Percentiles rank a stretch among this genome's conserved stretches.
These are phyloP conservation scores for Muntiacus reevesi DNA, from an alignment of 2,113 vertebrate species.

Conservation along the genomic window DNA sequence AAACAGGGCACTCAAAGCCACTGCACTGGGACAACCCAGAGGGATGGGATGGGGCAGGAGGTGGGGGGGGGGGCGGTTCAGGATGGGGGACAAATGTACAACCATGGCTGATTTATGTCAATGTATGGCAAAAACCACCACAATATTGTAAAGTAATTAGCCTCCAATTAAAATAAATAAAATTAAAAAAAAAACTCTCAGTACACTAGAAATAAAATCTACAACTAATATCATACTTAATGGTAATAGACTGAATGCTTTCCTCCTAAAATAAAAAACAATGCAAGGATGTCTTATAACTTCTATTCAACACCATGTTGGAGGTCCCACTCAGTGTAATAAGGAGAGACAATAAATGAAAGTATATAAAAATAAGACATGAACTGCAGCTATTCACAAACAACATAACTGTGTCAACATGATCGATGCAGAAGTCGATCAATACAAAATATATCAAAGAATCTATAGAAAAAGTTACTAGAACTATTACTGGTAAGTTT, in stretches of 20 bases:
- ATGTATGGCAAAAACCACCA: not conserved
- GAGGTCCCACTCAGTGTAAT: not conserved
- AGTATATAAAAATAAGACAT: not conserved
- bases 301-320: not conserved
- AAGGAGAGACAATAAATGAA: not conserved
- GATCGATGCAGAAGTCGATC: not conserved
- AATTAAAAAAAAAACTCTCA: not conserved
- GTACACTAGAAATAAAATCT: not conserved
- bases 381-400: not conserved
- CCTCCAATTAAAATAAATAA: not conserved
- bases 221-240: not conserved
- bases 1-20: not conserved
- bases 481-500: not conserved
- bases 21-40: not conserved
- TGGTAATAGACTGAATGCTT: not conserved
- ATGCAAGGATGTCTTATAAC: not conserved
- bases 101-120: not conserved
- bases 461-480: not conserved
- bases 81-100: not conserved
- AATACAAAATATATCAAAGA: not conserved
- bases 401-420: not conserved
- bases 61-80: rapidly evolving
- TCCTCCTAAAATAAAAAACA: not conserved
- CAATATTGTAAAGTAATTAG: not conserved
- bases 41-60: not conserved